phyloP scores from a whole-genome alignment of 2,797 vertebrate species.

The Syngnathus acus region DNA sequence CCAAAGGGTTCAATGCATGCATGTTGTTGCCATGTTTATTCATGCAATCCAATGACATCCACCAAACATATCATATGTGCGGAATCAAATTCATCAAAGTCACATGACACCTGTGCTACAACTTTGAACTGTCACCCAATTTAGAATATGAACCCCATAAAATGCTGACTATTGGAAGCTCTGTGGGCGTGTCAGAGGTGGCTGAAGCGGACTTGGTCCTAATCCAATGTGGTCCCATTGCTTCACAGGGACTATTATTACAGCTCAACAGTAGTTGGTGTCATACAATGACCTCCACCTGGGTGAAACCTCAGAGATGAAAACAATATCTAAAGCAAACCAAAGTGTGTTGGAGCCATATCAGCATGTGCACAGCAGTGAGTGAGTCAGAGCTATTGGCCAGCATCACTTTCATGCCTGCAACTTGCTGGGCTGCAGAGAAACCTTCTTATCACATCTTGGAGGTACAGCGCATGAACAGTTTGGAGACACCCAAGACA shows the following conservation, averaged over 20 bases:
- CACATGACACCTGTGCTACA: too few species aligned
- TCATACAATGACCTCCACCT: conserved; percentile 1
- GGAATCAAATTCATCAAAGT: too few species aligned
- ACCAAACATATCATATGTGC: too few species aligned
- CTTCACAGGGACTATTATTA: neutral
- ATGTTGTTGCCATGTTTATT: too few species aligned
- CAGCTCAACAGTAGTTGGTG: neutral
- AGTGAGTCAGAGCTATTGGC: conserved; percentile 1
- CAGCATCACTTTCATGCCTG: neutral
- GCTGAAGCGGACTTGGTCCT: neutral
- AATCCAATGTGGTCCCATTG: neutral
- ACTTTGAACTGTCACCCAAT: neutral
- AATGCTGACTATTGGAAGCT: neutral
- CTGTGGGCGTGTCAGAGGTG: neutral
- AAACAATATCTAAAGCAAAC: conserved; percentile 4
- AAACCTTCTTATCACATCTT: conserved; percentile 11
- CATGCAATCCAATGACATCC: too few species aligned
- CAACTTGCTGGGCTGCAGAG: conserved; percentile 9
- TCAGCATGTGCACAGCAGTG: conserved; percentile 1
- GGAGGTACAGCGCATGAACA: conserved; percentile 16
- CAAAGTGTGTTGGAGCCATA: conserved; percentile 4
- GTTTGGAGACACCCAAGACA: conserved; percentile 12
- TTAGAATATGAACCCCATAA: too few species aligned
- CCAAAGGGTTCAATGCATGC: too few species aligned
- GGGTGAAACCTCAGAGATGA: conserved; percentile 1